These are phyloP conservation scores for Theropithecus gelada DNA, from an alignment of 2,113 vertebrate genomes.

Conservation along the genomic window DNA sequence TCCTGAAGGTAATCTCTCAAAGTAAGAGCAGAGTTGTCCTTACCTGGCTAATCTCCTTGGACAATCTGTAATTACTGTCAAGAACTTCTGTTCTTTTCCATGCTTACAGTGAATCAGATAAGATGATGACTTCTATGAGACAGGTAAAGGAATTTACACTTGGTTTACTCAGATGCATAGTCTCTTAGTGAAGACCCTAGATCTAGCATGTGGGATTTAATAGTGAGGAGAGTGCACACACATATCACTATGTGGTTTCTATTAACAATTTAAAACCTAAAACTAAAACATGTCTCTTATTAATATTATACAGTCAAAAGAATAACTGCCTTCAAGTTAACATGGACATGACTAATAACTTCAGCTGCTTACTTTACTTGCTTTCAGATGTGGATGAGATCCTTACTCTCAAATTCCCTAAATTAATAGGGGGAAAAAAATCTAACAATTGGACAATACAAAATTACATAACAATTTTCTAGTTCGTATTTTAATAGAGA, in stretches of 20 bases:
- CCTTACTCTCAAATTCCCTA: neutral
- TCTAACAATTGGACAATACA: neutral
- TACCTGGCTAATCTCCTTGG: neutral
- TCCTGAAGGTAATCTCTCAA: neutral
- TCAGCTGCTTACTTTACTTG: neutral
- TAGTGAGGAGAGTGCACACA: neutral
- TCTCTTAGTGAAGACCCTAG: neutral
- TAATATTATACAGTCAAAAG: neutral
- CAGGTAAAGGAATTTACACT: neutral
- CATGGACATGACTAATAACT: neutral
- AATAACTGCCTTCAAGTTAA: slow-evolving; percentile 20
- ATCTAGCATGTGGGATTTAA: neutral
- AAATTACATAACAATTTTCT: neutral
- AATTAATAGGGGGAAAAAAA: neutral
- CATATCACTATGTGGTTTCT: neutral
- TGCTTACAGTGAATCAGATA: neutral
- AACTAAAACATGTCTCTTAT: neutral
- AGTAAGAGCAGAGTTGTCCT: neutral
- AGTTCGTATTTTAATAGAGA: slow-evolving; percentile 13
- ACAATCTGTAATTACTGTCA: neutral
- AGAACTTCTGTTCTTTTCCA: neutral
- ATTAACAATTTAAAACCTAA: slow-evolving; percentile 11
- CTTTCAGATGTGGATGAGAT: neutral
- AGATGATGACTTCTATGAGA: neutral
- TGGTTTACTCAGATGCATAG: neutral